phyloP scores from a whole-genome alignment of 2,797 vertebrate species.

The Antennarius maculatus region DNA sequence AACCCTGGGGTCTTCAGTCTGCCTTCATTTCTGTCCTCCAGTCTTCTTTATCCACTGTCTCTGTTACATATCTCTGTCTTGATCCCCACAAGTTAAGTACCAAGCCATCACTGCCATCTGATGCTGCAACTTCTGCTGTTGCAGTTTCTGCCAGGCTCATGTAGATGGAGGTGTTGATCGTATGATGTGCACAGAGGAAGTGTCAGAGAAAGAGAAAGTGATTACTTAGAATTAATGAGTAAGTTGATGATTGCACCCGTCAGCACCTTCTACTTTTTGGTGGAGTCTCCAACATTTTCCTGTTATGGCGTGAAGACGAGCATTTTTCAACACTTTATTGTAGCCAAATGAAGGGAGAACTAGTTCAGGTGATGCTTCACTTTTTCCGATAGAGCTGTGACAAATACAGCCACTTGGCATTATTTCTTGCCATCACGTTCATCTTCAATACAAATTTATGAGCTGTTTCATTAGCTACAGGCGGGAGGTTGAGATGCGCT shows the following conservation, averaged over 20 bases:
- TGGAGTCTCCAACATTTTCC: conserved; percentile 61
- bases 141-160: conserved; percentile 31
- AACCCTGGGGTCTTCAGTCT: conserved; percentile 72
- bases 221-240: conserved; percentile 76
- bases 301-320: conserved; percentile 47
- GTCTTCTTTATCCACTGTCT: conserved; percentile 37
- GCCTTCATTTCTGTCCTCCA: conserved; percentile 52
- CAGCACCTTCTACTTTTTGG: conserved; percentile 54
- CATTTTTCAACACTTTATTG: conserved; percentile 31
- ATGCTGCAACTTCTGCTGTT: conserved; percentile 40
- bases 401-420: conserved; percentile 34
- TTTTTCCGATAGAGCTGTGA: conserved; percentile 45
- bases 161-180: conserved; percentile 56
- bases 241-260: conserved; percentile 57
- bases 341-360: conserved; percentile 18
- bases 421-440: conserved; percentile 33
- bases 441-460: conserved; percentile 45
- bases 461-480: conserved; percentile 46
- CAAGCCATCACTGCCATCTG: conserved; percentile 21
- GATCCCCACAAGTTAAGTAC: conserved; percentile 25
- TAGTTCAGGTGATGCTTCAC: conserved; percentile 36
- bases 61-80: conserved; percentile 46
- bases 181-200: conserved; percentile 55
- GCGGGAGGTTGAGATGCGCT: conserved; percentile 30
- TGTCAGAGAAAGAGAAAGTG: conserved; percentile 74